Evolutionary conservation across 2,113 vertebrate genomes (phyloP).

Genomic region (Madoqua kirkii): DNA sequence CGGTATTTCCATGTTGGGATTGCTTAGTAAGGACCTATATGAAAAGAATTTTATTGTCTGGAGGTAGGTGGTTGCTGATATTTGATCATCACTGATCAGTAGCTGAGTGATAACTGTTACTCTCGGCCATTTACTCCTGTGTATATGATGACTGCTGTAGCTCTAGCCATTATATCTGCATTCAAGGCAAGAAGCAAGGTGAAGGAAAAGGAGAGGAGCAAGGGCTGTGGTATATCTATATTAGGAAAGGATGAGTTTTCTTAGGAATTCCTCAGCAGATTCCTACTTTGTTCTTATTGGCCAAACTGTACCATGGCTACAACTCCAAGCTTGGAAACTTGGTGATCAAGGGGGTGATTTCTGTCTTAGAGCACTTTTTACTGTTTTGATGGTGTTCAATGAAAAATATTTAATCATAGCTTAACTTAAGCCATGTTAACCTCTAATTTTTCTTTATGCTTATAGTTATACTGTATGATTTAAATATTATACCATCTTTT

Average conservation of each 20-base stretch:
- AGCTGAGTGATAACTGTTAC: not conserved
- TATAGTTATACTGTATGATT: not conserved
- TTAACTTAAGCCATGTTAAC: not conserved
- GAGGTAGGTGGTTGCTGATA: not conserved
- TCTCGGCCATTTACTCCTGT: not conserved
- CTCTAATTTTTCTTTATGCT: conserved; percentile 19
- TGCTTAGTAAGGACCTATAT: not conserved
- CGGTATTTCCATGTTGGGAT: not conserved
- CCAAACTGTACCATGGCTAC: not conserved
- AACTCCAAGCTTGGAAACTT: not conserved
- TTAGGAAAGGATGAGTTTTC: not conserved
- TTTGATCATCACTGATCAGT: not conserved
- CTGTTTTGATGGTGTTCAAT: not conserved
- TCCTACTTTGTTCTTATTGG: not conserved
- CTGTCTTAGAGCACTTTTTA: not conserved
- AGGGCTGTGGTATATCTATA: not conserved
- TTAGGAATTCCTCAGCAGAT: not conserved
- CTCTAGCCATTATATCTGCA: not conserved
- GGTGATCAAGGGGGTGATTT: not conserved
- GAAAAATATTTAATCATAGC: conserved; percentile 12
- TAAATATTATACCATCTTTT: not conserved
- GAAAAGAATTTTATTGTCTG: not conserved
- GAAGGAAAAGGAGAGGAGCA: not conserved
- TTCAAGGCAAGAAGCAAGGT: not conserved
- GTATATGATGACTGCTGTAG: not conserved